These are phyloP conservation scores for Phalacrocorax aristotelis DNA, from an alignment of 2,113 vertebrate genomes.

Conservation along the genomic window DNA sequence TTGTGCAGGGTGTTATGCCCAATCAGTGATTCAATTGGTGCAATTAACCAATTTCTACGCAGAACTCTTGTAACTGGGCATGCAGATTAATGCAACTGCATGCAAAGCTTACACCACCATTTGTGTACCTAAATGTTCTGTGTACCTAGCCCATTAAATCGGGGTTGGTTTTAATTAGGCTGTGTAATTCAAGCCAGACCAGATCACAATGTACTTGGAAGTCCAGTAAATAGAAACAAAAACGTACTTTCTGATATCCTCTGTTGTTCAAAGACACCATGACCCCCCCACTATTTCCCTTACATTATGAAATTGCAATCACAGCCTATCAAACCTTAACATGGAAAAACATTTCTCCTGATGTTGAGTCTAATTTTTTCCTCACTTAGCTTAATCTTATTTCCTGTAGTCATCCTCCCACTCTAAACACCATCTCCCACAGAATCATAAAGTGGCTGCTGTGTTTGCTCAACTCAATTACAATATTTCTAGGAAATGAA, in stretches of 20 bases:
- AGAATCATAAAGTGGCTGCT: constrained; percentile 17
- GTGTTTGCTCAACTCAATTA: neutral
- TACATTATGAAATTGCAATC: neutral
- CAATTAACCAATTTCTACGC: constrained; percentile 53
- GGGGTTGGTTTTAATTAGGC: constrained; percentile 31
- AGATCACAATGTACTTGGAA: neutral
- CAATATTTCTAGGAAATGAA: neutral
- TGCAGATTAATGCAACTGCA: constrained; percentile 41
- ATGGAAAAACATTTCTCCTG: neutral
- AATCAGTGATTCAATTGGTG: constrained; percentile 42
- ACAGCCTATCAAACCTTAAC: neutral
- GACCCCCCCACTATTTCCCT: neutral
- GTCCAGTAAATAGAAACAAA: neutral
- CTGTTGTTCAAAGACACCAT: neutral
- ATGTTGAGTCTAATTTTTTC: constrained; percentile 21
- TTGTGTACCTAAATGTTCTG: constrained; percentile 33
- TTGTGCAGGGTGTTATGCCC: constrained; percentile 37
- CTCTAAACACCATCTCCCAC: constrained; percentile 35
- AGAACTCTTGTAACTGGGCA: constrained; percentile 22
- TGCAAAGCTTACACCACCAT: constrained; percentile 21
- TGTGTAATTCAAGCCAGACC: constrained; percentile 6
- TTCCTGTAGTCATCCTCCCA: constrained; percentile 31
- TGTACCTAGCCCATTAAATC: constrained; percentile 33
- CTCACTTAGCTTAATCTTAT: constrained; percentile 14
- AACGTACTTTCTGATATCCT: neutral